Conservation (phyloP, 2,797 vertebrate genomes). For the Gymnocypris eckloni region DNA sequence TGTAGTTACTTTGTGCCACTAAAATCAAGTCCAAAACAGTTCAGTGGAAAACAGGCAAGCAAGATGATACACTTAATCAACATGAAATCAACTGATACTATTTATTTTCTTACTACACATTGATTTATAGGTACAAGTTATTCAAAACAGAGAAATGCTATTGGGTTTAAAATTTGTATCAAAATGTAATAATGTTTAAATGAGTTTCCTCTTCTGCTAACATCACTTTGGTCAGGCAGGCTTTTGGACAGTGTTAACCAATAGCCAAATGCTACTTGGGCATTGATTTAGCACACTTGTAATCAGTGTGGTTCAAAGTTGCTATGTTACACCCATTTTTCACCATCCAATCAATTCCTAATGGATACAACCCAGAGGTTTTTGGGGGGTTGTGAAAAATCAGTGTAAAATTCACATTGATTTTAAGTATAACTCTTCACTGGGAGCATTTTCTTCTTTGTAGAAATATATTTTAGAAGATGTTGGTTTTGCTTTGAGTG, state of each 20-base stretch:
- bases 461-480: not conserved
- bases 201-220: not conserved
- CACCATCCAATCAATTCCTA: not conserved
- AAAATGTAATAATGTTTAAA: not conserved
- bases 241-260: not conserved
- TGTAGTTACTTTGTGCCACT: slow-evolving; percentile 35
- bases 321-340: not conserved
- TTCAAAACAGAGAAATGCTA: not conserved
- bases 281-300: not conserved
- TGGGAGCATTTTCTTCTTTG: not conserved
- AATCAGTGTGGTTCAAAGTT: not conserved
- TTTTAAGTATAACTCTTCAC: not conserved
- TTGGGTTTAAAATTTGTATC: not conserved
- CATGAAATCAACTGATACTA: not conserved
- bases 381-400: not conserved
- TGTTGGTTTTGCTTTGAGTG: not conserved
- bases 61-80: slow-evolving; percentile 4
- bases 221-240: too few relatives aligned
- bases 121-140: not conserved
- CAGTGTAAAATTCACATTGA: not conserved
- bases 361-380: too few relatives aligned
- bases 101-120: not conserved
- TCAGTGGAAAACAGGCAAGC: slow-evolving; percentile 13
- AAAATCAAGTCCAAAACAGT: not conserved
- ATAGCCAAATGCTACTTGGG: not conserved